These are phyloP conservation scores for Oxytorus armatus DNA, from an alignment of 2,888 invertebrate genomes.

Conservation along the genomic window DNA sequence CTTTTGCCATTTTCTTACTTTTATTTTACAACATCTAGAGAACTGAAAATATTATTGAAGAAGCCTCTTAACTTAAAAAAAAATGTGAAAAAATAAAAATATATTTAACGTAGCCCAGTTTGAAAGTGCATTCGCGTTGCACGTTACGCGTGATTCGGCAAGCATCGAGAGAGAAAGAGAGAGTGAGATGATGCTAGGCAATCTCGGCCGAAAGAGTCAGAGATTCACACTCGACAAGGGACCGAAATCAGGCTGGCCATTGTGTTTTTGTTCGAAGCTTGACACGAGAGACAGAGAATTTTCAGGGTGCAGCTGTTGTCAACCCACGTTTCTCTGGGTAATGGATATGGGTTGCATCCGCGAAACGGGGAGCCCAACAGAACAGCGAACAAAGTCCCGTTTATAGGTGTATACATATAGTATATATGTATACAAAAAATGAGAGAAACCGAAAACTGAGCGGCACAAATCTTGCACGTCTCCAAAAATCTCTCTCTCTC, in stretches of 20 bases:
- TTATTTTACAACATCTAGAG: background rate
- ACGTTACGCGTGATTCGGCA: constrained; percentile 16
- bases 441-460: constrained; percentile 59
- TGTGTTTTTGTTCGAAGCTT: constrained; percentile 76
- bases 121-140: constrained; percentile 34
- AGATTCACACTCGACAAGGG: constrained; percentile 68
- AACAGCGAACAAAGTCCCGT: constrained; percentile 35
- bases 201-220: constrained; percentile 44
- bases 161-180: constrained; percentile 8
- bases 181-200: background rate
- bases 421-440: constrained; percentile 13
- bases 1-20: background rate
- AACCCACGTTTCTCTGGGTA: constrained; percentile 72
- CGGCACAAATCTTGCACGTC: constrained; percentile 53
- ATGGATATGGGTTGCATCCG: constrained; percentile 74
- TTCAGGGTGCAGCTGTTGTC: constrained; percentile 75
- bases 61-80: background rate
- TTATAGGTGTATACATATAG: constrained; percentile 24
- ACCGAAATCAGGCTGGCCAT: constrained; percentile 75
- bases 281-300: constrained; percentile 67
- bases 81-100: constrained; percentile 15
- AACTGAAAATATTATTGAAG: background rate
- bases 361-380: constrained; percentile 66
- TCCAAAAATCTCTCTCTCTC: constrained; percentile 46
- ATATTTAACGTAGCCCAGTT: background rate